phyloP scores from a whole-genome alignment of 2,888 invertebrate genomes.

The Ethmia dodecea region DNA sequence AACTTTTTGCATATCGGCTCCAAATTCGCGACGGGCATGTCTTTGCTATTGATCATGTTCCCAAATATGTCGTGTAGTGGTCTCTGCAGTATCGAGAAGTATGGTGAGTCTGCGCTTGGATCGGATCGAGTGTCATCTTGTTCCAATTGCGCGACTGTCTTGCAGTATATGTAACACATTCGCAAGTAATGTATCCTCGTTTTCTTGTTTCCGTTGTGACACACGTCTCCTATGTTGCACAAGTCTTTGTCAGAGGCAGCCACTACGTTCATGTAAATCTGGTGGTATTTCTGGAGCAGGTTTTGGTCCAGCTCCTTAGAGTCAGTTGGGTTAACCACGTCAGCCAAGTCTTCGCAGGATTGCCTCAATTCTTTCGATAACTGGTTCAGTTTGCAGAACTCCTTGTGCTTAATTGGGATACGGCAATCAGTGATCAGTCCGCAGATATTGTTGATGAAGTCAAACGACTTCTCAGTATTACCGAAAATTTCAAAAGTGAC shows the following conservation, averaged over 20 bases:
- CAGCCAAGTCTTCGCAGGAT: constrained; percentile 66
- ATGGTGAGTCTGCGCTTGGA: constrained; percentile 43
- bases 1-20: constrained; percentile 83
- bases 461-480: constrained; percentile 62
- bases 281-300: constrained; percentile 61
- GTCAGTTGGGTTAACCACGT: constrained; percentile 41
- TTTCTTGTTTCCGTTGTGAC: constrained; percentile 52
- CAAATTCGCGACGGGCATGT: constrained; percentile 81
- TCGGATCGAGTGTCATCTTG: constrained; percentile 50
- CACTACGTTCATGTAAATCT: constrained; percentile 69
- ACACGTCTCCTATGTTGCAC: constrained; percentile 58
- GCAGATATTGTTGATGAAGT: constrained; percentile 63
- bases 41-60: constrained; percentile 81
- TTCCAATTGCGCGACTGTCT: constrained; percentile 72
- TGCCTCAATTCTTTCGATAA: constrained; percentile 64
- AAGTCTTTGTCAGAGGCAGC: constrained; percentile 68
- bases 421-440: constrained; percentile 62
- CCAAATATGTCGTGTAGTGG: constrained; percentile 80
- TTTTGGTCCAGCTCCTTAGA: constrained; percentile 40
- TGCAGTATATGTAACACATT: constrained; percentile 77
- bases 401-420: constrained; percentile 67
- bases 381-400: constrained; percentile 67
- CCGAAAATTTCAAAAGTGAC: constrained; percentile 71
- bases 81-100: constrained; percentile 71
- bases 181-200: constrained; percentile 65